Conservation (phyloP, 2,797 vertebrate genomes). For the Tarsius wallacei region DNA sequence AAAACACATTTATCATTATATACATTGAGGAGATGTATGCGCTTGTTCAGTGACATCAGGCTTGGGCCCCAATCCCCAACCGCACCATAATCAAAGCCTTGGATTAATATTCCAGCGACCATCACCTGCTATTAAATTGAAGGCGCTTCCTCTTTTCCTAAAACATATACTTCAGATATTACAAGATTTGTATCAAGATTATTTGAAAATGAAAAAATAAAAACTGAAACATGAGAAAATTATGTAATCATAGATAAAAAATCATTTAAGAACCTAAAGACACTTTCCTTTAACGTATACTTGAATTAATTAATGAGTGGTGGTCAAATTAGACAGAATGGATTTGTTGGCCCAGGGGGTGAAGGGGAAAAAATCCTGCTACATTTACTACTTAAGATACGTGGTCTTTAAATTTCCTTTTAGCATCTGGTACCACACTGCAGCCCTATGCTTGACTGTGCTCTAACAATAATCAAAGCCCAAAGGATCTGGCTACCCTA, state of each 20-base stretch:
- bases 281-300: not conserved
- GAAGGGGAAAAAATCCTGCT: not conserved
- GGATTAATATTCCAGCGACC: not conserved
- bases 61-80: not conserved
- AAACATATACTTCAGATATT: not conserved
- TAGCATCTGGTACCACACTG: not conserved
- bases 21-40: not conserved
- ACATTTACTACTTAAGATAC: not conserved
- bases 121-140: not conserved
- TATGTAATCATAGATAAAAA: not conserved
- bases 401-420: conserved; percentile 8
- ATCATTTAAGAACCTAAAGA: conserved; percentile 25
- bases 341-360: not conserved
- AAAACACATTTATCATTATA: not conserved
- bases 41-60: not conserved
- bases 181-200: conserved; percentile 6
- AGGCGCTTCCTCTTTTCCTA: not conserved
- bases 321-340: conserved; percentile 8
- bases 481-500: not conserved
- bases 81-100: not conserved
- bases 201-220: not conserved
- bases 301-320: conserved; percentile 1
- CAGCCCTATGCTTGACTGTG: not conserved
- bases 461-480: not conserved
- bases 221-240: conserved; percentile 37